These are phyloP conservation scores for Hydriomena furcata DNA, from an alignment of 2,888 invertebrate genomes.

Conservation along the genomic window DNA sequence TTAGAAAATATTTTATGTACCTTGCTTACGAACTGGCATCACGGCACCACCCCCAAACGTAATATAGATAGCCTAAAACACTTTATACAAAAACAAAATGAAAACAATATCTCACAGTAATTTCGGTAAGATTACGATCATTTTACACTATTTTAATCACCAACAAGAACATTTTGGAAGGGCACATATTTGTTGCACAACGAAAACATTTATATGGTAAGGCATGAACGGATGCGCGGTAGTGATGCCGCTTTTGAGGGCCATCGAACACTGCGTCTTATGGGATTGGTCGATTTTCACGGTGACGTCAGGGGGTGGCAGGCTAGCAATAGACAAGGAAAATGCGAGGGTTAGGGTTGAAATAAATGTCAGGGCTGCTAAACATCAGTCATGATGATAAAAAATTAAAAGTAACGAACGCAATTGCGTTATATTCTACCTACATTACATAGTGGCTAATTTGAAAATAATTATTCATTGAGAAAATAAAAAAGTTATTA, in stretches of 20 bases:
- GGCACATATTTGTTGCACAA: slow-evolving; percentile 65
- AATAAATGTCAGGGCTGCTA: slow-evolving; percentile 43
- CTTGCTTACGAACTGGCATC: slow-evolving; percentile 91
- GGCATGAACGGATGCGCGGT: slow-evolving; percentile 65
- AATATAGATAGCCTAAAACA: slow-evolving; percentile 69
- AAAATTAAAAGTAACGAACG: slow-evolving; percentile 1
- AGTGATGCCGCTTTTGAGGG: slow-evolving; percentile 67
- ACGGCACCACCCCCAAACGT: slow-evolving; percentile 80
- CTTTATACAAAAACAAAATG: slow-evolving; percentile 62
- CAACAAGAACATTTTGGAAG: slow-evolving; percentile 60
- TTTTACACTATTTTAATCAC: slow-evolving; percentile 71
- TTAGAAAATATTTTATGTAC: slow-evolving; percentile 50
- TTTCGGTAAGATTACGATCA: slow-evolving; percentile 53
- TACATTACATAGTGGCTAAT: too few relatives aligned
- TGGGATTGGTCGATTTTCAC: slow-evolving; percentile 86
- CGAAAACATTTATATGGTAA: slow-evolving; percentile 73
- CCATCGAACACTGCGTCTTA: slow-evolving; percentile 77
- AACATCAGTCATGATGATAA: not conserved
- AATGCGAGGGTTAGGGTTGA: slow-evolving; percentile 59
- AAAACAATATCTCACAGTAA: slow-evolving; percentile 62
- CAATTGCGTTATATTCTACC: too few relatives aligned
- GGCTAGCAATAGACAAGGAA: slow-evolving; percentile 78
- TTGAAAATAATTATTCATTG: too few relatives aligned
- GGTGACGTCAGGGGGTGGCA: slow-evolving; percentile 84
- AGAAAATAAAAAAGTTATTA: too few relatives aligned